Evolutionary conservation across 35 echinoderm and acorn worm species (phyloP).

Genomic region (Apostichopus parvimensis): DNA sequence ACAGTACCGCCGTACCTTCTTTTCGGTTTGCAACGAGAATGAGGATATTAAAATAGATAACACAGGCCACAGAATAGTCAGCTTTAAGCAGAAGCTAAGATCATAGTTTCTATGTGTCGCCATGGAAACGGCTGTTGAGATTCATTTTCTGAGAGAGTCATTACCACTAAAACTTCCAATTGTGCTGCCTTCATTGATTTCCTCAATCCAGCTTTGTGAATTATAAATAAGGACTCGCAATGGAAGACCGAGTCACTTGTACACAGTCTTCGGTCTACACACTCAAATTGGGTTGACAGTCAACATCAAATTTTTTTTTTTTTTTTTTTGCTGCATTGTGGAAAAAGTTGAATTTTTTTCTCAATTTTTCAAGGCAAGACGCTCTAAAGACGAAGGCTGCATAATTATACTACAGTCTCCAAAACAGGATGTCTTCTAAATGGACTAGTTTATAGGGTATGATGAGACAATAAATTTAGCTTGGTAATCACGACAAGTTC

Average conservation of each 20-base stretch:
- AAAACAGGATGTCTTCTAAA: too few species aligned
- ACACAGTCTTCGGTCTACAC: neutral
- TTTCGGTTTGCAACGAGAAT: neutral
- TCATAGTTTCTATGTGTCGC: constrained; percentile 12
- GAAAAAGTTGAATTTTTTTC: too few species aligned
- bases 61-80: constrained; percentile 18
- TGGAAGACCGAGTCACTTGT: neutral
- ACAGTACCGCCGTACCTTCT: neutral
- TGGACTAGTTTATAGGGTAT: too few species aligned
- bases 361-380: too few species aligned
- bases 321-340: too few species aligned
- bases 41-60: constrained; percentile 36
- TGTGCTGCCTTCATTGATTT: constrained; percentile 47
- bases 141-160: constrained; percentile 38
- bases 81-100: constrained; percentile 16
- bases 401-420: too few species aligned
- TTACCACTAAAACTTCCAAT: constrained; percentile 45
- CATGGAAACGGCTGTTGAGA: constrained; percentile 35
- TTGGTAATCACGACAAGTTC: too few species aligned
- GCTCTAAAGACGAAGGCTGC: too few species aligned
- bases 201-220: constrained; percentile 34
- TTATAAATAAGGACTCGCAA: constrained; percentile 27
- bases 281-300: neutral
- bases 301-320: neutral
- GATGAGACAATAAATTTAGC: too few species aligned